Conservation (phyloP, 2,888 invertebrate species). For the Elgonia sp. region DNA sequence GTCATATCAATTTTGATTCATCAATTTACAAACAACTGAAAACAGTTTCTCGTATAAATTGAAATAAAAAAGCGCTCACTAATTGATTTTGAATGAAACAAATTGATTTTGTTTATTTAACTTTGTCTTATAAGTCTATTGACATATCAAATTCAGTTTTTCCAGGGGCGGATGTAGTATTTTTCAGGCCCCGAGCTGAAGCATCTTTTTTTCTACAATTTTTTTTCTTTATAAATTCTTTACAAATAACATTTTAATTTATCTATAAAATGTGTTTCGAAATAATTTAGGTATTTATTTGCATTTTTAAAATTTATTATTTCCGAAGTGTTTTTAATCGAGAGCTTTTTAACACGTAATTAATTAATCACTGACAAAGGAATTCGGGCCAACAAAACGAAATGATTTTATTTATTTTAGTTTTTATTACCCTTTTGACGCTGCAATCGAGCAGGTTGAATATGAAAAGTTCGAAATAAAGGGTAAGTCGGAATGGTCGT, state of each 20-base stretch:
- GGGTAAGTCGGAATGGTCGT: slow-evolving; percentile 44
- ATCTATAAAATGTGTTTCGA: too few relatives aligned
- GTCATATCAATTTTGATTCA: too few relatives aligned
- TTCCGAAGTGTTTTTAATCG: too few relatives aligned
- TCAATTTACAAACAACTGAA: too few relatives aligned
- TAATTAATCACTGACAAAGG: slow-evolving; percentile 13
- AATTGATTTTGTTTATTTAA: not conserved
- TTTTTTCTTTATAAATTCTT: too few relatives aligned
- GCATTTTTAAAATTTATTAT: not conserved
- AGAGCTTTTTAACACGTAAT: not conserved
- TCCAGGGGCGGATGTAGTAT: not conserved
- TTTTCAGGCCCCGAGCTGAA: not conserved
- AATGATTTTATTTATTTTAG: too few relatives aligned
- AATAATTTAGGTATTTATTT: too few relatives aligned
- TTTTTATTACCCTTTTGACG: slow-evolving; percentile 32
- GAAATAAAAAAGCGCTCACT: not conserved
- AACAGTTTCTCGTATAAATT: too few relatives aligned
- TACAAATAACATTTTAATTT: too few relatives aligned
- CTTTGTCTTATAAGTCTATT: not conserved
- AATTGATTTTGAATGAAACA: not conserved
- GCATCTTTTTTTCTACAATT: too few relatives aligned
- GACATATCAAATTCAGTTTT: not conserved
- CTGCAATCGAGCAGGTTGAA: slow-evolving; percentile 18
- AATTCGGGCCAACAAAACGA: not conserved
- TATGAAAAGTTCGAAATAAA: slow-evolving; percentile 45